Conservation (phyloP, 2,888 invertebrate genomes). For the Gerosis bhagava region DNA sequence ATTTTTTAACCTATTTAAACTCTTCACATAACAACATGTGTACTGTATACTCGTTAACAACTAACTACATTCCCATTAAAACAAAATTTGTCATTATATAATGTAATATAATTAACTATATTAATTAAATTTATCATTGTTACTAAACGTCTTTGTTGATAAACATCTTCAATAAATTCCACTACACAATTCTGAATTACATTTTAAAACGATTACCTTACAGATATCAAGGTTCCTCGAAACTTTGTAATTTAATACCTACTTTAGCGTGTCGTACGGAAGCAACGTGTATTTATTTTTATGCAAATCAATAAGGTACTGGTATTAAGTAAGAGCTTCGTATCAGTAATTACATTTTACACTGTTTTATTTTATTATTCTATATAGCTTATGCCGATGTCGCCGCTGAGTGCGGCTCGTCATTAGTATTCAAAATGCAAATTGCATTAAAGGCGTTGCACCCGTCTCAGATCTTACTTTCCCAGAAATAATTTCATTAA, state of each 20-base stretch:
- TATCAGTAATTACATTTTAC: constrained; percentile 56
- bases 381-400: constrained; percentile 50
- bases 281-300: constrained; percentile 14
- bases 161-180: no score
- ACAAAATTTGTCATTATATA: no score
- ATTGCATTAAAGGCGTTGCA: constrained; percentile 72
- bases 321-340: constrained; percentile 41
- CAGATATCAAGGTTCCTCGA: constrained; percentile 11
- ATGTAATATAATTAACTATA: no score
- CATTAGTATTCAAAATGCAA: constrained; percentile 79
- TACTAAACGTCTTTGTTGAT: neutral
- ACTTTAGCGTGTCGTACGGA: constrained; percentile 9
- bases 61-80: no score
- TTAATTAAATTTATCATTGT: no score
- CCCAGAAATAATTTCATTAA: constrained; percentile 79
- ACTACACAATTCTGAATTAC: constrained; percentile 2
- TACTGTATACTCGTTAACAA: no score
- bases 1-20: no score
- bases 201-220: constrained; percentile 4
- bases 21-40: no score
- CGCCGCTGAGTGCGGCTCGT: constrained; percentile 56
- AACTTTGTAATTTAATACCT: constrained; percentile 17
- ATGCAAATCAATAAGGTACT: constrained; percentile 39
- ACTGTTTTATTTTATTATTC: constrained; percentile 57
- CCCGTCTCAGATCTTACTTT: constrained; percentile 74